Evolutionary conservation across 2,113 vertebrate genomes (phyloP), one percentile per base, ranked within the genome.

Genomic region (Anarhynchus alexandrinus): DNA sequence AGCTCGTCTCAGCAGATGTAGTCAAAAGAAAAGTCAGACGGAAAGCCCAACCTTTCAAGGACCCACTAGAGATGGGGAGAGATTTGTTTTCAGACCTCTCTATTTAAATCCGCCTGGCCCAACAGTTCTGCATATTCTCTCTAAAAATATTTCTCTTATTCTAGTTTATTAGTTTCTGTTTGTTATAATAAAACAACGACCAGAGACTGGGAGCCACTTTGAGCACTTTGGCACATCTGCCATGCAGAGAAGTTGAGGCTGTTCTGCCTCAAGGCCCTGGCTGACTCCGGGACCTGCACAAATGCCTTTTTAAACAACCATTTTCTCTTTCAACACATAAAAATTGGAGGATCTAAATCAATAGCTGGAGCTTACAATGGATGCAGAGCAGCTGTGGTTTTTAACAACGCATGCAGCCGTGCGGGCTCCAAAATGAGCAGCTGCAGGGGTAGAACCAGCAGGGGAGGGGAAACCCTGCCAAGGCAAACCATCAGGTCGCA

Each of bases 331-430:
- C 90, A 82, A 20, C 58, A 58, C 59, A 58, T 69, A 55, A 90
- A 94, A 96, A 89, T 36, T 90, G 83, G 78, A 92, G 62, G 36
- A 91, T 94, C 47, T 71, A 84, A 93, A 97, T 97, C 70, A 76
- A 93, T 79, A 93, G 66, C 95, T 80, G 55, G 30, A 70, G 43
- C 74, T 86, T 36, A 94, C 64, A 92, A 82, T 78, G 59, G 57
- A 88, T 86, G 66, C 40, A 90, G 86, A 95, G 91, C 55, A 96
- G 79, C 74, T 96, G 67, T 52, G 84, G 15, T 32, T 96, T 88
- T 93, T 70, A 87, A 91, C 80, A 93, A 65, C 0, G 4, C 10
- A 7, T 32, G 26, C 62, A 79, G 36, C 77, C 66, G 1, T 7
- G 2, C 1, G 0, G 89, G 54, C 40, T 91, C 84, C 90, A 96